phyloP scores from a whole-genome alignment of 2,113 vertebrate species.

The Cyanoderma ruficeps region DNA sequence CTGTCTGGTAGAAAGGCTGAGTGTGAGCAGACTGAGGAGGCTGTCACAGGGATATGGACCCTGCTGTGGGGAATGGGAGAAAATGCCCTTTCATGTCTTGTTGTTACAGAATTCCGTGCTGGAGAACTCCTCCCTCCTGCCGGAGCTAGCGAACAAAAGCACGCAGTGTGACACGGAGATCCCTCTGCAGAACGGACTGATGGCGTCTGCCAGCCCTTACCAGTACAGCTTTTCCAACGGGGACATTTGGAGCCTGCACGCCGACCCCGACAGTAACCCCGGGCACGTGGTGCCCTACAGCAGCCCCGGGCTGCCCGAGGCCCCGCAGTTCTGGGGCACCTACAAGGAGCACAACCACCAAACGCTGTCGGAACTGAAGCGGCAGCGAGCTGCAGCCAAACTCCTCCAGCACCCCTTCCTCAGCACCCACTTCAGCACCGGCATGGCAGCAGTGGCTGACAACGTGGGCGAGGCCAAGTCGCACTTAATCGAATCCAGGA shows the following conservation, averaged over 20 bases:
- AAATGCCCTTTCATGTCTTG: background rate
- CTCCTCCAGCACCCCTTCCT: constrained; percentile 87
- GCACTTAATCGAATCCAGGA: constrained; percentile 80
- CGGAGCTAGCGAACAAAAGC: constrained; percentile 78
- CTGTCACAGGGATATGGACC: background rate
- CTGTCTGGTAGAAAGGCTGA: background rate
- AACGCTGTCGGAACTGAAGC: constrained; percentile 93
- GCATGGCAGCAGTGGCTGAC: constrained; percentile 72
- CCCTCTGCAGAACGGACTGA: constrained; percentile 78
- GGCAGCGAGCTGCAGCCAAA: constrained; percentile 91
- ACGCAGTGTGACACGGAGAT: constrained; percentile 76
- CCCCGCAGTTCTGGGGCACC: constrained; percentile 70
- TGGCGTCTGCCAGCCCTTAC: constrained; percentile 72
- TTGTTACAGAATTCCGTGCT: constrained; percentile 72
- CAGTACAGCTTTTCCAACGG: constrained; percentile 75
- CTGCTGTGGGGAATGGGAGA: background rate
- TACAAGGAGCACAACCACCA: constrained; percentile 86
- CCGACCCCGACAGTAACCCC: constrained; percentile 59
- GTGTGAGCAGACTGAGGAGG: background rate
- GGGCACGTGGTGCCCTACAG: constrained; percentile 60
- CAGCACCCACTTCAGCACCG: constrained; percentile 85
- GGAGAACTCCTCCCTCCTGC: constrained; percentile 76
- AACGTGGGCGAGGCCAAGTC: constrained; percentile 80
- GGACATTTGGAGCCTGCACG: constrained; percentile 73
- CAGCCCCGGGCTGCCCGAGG: constrained; percentile 41